Base-by-base conservation (phyloP, 2,113 vertebrate species). In the Phaethon lepturus region DNA sequence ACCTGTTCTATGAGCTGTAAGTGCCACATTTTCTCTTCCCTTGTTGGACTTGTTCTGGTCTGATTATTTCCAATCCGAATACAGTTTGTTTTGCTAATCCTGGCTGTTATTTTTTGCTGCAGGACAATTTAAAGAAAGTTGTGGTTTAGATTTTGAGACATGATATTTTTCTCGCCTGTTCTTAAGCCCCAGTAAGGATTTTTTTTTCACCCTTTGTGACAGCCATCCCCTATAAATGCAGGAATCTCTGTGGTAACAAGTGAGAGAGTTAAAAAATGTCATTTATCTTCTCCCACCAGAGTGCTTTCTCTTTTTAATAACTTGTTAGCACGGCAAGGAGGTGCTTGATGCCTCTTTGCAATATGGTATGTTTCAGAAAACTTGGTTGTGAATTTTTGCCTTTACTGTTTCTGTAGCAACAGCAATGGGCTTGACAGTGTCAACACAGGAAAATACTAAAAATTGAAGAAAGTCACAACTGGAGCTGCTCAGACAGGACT, bases 201-300 rank as follows among this genome's bases (percentile, higher is more conserved):
- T 89, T 76, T 77, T 89, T 86, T 79, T 64, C 47, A 68, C 33
- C 4, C 63, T 64, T 47, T 76, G 25, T 81, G 33, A 58, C 76
- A 95, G 92, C 88, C 88, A 50, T 92, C 71, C 14, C 53, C 12
- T 50, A 55, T 38, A 83, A 93, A 76, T 74, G 47, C 55, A 80
- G 50, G 13, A 66, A 89, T 91, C 76, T 91, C 63, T 89, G 75
- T 88, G 72, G 64, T 84, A 89, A 81, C 52, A 86, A 96, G 73
- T 6, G 5, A 81, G 75, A 69, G 3, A 62, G 45, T n/a, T 71
- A 64, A 67, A 78, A 92, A 86, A 23, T 52, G 56, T 74, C 7
- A 9, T 88, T 96, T 94, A 45, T 89, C 79, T 93, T 42, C 33
- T 89, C 49, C 64, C 44, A 84, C 18, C 33, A 71, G 26, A 92